Evolutionary conservation across 2,797 vertebrate species (phyloP).

Genomic region (Alcedo atthis): DNA sequence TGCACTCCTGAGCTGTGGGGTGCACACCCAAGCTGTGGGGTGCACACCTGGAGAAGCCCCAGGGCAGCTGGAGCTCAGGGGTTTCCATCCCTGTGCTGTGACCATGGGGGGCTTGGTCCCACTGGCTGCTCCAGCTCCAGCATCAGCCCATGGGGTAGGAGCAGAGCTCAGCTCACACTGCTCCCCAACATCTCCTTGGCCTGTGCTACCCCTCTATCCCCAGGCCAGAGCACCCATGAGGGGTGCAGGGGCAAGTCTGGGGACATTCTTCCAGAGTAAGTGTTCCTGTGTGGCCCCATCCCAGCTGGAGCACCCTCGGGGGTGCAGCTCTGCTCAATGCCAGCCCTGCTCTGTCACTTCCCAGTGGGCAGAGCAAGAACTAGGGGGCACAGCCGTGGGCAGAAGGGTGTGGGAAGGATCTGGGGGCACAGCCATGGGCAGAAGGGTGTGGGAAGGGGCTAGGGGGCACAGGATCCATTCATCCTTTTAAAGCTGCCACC

Average conservation of each 20-base stretch:
- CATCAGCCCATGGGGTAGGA: background rate
- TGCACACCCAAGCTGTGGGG: too few relatives aligned
- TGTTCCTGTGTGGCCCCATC: background rate
- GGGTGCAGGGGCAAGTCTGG: background rate
- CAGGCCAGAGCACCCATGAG: fast-evolving
- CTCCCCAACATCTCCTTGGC: fast-evolving
- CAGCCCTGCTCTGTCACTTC: background rate
- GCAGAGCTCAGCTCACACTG: background rate
- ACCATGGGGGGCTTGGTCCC: background rate
- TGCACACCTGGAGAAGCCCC: background rate
- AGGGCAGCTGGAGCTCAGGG: fast-evolving
- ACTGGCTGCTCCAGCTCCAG: background rate
- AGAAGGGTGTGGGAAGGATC: background rate
- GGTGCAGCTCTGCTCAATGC: background rate
- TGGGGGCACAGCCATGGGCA: background rate
- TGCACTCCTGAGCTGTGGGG: too few relatives aligned
- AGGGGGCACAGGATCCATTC: background rate
- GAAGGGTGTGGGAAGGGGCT: background rate
- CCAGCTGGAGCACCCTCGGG: background rate
- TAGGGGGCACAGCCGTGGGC: background rate
- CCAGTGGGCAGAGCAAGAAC: background rate
- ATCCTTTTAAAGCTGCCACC: background rate
- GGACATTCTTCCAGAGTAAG: background rate
- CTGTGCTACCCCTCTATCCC: background rate
- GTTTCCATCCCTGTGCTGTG: background rate